Percentiles rank a stretch among this genome's conserved stretches.
These are phyloP conservation scores for Tetranychus piercei DNA, from an alignment of 2,888 invertebrate species.

Conservation along the genomic window DNA sequence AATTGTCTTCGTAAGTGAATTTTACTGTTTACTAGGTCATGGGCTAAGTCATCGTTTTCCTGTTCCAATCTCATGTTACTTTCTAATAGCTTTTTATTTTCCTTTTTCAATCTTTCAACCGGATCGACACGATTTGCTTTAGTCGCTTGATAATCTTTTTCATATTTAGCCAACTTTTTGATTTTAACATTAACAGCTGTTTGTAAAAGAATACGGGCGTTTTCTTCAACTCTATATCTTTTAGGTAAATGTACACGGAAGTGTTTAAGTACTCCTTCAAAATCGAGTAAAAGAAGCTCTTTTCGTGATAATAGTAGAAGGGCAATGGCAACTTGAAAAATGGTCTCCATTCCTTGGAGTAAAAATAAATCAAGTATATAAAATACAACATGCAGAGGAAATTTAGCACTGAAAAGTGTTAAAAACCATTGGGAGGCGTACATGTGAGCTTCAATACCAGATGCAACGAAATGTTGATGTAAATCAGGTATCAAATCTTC, in stretches of 20 bases:
- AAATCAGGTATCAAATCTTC: constrained; percentile 42
- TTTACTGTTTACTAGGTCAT: constrained; percentile 41
- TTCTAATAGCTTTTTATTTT: constrained; percentile 37
- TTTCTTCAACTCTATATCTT: constrained; percentile 76
- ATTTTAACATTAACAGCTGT: constrained; percentile 76
- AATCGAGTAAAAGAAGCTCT: constrained; percentile 77
- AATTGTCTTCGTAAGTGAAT: constrained; percentile 34
- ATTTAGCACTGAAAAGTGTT: constrained; percentile 95
- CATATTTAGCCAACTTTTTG: constrained; percentile 69
- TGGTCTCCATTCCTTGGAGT: constrained; percentile 60
- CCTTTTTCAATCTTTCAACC: constrained; percentile 34
- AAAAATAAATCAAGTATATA: constrained; percentile 92
- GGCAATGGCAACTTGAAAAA: constrained; percentile 90
- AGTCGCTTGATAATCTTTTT: constrained; percentile 61
- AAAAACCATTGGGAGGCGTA: constrained; percentile 99
- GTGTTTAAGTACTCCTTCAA: constrained; percentile 92
- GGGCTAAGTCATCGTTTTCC: constrained; percentile 43
- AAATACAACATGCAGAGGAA: constrained; percentile 63
- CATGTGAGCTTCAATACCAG: constrained; percentile 90
- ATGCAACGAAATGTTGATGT: constrained; percentile 39
- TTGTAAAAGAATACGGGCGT: constrained; percentile 70
- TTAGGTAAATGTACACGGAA: constrained; percentile 92
- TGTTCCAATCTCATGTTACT: constrained; percentile 41
- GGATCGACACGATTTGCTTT: constrained; percentile 44
- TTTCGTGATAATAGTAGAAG: constrained; percentile 64